Evolutionary conservation across 2,797 vertebrate species (phyloP).

Genomic region (Myripristis jacobus): DNA sequence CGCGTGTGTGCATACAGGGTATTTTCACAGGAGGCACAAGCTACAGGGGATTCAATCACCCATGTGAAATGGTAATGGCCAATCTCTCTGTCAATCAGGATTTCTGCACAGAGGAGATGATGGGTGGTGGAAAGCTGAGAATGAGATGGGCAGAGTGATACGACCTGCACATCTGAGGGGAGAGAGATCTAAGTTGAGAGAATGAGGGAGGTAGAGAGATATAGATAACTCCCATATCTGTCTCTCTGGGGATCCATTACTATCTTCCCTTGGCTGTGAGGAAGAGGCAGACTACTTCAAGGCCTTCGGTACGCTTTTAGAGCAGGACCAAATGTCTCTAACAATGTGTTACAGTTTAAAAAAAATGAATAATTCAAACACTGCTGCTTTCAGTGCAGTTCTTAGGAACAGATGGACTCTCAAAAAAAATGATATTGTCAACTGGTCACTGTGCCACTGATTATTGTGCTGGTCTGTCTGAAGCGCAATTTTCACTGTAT

Average conservation of each 20-base stretch:
- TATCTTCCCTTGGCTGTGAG: conserved; percentile 59
- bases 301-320: conserved; percentile 76
- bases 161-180: conserved; percentile 37
- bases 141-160: conserved; percentile 31
- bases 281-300: conserved; percentile 57
- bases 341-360: conserved; percentile 71
- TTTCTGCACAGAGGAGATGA: conserved; percentile 57
- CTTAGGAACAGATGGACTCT: conserved; percentile 70
- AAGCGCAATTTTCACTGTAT: conserved; percentile 69
- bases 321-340: conserved; percentile 71
- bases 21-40: conserved; percentile 30
- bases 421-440: conserved; percentile 39
- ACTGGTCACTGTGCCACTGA: conserved; percentile 75
- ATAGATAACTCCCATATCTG: conserved; percentile 64
- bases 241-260: conserved; percentile 76
- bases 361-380: conserved; percentile 81
- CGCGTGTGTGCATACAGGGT: neutral
- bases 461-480: conserved; percentile 58
- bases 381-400: conserved; percentile 72
- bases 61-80: conserved; percentile 60
- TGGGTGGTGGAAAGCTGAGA: conserved; percentile 54
- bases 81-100: conserved; percentile 60
- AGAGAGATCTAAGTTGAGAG: conserved; percentile 42
- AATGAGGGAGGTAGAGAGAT: conserved; percentile 50
- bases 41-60: conserved; percentile 44